phyloP scores from a whole-genome alignment of 2,113 vertebrate species.

The Stegostoma tigrinum region DNA sequence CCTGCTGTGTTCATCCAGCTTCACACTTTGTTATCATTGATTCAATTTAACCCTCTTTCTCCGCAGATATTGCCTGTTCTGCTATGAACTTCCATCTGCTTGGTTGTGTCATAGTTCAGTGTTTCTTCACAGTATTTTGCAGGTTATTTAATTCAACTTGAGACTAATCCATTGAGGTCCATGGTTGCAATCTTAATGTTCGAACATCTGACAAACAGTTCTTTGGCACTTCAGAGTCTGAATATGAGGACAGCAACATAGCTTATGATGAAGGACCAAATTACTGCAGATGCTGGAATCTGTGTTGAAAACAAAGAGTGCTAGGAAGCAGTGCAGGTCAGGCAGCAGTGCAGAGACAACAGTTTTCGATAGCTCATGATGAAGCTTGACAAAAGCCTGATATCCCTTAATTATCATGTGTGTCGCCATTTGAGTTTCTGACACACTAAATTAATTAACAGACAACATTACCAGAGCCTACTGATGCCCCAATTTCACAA shows the following conservation, averaged over 20 bases:
- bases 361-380: not conserved
- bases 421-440: not conserved
- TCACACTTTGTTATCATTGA: too few species aligned
- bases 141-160: not conserved
- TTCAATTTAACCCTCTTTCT: not conserved
- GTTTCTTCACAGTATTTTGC: not conserved
- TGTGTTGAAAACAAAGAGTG: too few species aligned
- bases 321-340: too few species aligned
- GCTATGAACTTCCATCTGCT: too few species aligned
- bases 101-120: not conserved
- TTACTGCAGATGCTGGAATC: too few species aligned
- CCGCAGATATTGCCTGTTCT: not conserved
- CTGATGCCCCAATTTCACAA: not conserved
- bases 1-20: too few species aligned
- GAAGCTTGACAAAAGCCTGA: not conserved
- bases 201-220: not conserved
- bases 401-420: not conserved
- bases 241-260: not conserved
- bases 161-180: not conserved
- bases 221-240: not conserved
- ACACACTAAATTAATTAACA: not conserved
- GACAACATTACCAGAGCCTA: not conserved
- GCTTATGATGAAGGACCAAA: too few species aligned
- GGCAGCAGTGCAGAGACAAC: not conserved
- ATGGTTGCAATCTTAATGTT: not conserved